Conservation (phyloP, 2,797 vertebrate species). For the Iguana delicatissima region DNA sequence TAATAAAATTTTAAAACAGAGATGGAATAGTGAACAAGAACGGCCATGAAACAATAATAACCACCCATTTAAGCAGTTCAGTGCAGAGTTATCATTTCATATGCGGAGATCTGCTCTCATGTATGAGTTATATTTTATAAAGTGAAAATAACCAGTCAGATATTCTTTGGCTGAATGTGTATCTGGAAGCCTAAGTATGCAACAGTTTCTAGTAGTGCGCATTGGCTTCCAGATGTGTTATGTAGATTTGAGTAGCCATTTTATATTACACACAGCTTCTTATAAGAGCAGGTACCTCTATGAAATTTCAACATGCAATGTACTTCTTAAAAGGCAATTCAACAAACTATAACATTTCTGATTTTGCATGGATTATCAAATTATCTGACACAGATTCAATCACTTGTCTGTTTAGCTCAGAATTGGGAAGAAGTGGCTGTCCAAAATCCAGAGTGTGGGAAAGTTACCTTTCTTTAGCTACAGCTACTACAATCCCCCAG, state of each 20-base stretch:
- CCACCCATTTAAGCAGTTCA: neutral
- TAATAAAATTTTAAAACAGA: neutral
- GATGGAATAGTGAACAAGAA: neutral
- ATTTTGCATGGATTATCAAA: constrained; percentile 29
- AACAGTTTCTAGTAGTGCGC: neutral
- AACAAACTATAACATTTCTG: constrained; percentile 69
- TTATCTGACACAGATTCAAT: neutral
- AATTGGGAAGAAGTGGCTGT: neutral
- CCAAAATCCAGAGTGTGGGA: neutral
- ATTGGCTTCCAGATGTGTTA: neutral
- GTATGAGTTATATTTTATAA: neutral
- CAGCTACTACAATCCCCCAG: neutral
- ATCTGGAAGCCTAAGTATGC: neutral
- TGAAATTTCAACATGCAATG: neutral
- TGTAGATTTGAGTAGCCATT: neutral
- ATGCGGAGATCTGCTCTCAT: neutral
- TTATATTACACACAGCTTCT: neutral
- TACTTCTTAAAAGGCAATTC: constrained; percentile 71
- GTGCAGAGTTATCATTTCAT: neutral
- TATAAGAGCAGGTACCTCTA: neutral
- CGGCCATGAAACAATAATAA: neutral
- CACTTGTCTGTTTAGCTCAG: neutral
- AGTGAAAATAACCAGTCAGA: neutral
- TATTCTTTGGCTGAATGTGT: neutral
- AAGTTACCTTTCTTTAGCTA: neutral